Evolutionary conservation across 2,797 vertebrate species (phyloP).

Genomic region (Syngnathus rostellatus): DNA sequence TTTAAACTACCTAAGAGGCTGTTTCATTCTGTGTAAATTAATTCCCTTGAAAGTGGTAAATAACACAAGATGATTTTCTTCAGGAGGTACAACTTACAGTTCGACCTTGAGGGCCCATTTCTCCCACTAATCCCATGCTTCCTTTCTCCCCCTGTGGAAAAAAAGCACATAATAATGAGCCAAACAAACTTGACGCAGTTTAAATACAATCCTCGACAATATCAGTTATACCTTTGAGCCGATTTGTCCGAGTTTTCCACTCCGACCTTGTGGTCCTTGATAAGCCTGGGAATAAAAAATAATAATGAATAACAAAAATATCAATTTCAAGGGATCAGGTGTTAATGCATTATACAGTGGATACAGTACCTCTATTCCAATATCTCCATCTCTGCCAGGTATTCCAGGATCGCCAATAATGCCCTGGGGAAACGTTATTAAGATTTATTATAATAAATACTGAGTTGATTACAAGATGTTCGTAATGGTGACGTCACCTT

Average conservation of each 20-base stretch:
- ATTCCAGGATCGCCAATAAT: constrained; percentile 74
- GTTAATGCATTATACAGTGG: neutral
- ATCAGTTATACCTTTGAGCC: constrained; percentile 62
- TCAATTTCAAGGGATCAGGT: neutral
- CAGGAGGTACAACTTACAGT: constrained; percentile 59
- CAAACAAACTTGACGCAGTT: neutral
- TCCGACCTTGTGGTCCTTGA: constrained; percentile 73
- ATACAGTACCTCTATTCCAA: constrained; percentile 69
- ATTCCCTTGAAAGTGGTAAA: constrained; percentile 38
- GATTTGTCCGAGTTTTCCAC: constrained; percentile 57
- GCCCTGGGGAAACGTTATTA: constrained; percentile 51
- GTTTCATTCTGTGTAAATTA: constrained; percentile 36
- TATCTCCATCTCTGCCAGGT: constrained; percentile 70
- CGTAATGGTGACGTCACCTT: constrained; percentile 55
- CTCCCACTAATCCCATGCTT: constrained; percentile 58
- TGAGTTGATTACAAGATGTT: constrained; percentile 2
- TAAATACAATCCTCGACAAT: neutral
- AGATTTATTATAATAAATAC: constrained; percentile 1
- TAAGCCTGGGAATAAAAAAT: constrained; percentile 61
- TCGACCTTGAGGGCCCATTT: constrained; percentile 72
- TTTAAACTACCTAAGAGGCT: constrained; percentile 46
- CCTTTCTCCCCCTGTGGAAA: constrained; percentile 73
- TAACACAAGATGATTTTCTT: neutral
- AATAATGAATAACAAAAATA: neutral
- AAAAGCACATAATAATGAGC: constrained; percentile 16